Evolutionary conservation across 2,113 vertebrate genomes (phyloP).

Genomic region (Petaurus breviceps): DNA sequence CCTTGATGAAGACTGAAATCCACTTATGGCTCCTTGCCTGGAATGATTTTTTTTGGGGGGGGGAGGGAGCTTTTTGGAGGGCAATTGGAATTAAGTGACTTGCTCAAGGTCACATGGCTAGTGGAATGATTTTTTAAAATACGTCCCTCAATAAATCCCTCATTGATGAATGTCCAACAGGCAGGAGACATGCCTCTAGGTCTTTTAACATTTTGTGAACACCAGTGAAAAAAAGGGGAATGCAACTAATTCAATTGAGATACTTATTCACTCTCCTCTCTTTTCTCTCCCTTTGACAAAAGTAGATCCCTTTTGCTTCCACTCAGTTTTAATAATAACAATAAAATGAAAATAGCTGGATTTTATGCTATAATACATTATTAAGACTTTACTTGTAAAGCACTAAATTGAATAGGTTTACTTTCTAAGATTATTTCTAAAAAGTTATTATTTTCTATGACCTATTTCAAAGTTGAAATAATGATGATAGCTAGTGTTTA

Average conservation of each 20-base stretch:
- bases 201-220: not conserved
- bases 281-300: not conserved
- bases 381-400: not conserved
- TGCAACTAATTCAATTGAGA: not conserved
- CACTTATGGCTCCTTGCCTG: not conserved
- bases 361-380: not conserved
- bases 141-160: not conserved
- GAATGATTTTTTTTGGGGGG: not conserved
- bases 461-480: not conserved
- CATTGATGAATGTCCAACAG: not conserved
- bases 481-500: not conserved
- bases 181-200: not conserved
- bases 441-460: not conserved
- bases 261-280: not conserved
- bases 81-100: too few relatives aligned
- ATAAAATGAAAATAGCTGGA: not conserved
- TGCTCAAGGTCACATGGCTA: too few relatives aligned
- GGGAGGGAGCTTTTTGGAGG: too few relatives aligned
- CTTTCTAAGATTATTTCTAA: not conserved
- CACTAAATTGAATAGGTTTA: not conserved
- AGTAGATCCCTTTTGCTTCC: not conserved
- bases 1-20: not conserved
- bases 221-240: not conserved
- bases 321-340: not conserved
- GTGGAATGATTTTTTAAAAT: not conserved